Evolutionary conservation across 2,113 vertebrate species (phyloP).

Genomic region (Mustela nigripes): DNA sequence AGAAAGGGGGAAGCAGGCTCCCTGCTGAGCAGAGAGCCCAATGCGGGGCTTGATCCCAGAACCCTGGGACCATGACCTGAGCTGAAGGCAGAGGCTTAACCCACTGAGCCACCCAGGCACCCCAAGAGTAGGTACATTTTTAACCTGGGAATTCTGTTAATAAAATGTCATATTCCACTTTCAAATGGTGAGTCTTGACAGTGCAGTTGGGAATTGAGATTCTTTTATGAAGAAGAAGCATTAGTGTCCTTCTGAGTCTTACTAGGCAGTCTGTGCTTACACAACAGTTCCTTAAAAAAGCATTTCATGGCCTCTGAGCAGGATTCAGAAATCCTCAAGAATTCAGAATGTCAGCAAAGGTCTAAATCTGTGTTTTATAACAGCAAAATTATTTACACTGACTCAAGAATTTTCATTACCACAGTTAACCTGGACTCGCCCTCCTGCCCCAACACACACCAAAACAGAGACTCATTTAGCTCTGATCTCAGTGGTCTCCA

Average conservation of each 20-base stretch:
- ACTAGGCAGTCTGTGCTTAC: not conserved
- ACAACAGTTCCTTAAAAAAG: conserved; percentile 31
- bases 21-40: too few relatives aligned
- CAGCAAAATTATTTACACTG: conserved; percentile 71
- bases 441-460: not conserved
- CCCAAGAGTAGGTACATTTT: not conserved
- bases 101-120: too few relatives aligned
- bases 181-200: not conserved
- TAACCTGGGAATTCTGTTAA: not conserved
- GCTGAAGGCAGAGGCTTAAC: too few relatives aligned
- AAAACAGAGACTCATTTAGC: not conserved
- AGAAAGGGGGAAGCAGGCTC: too few relatives aligned
- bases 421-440: conserved; percentile 18
- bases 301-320: conserved; percentile 49
- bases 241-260: conserved; percentile 16
- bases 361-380: conserved; percentile 73
- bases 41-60: too few relatives aligned
- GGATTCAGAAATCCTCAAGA: conserved; percentile 74
- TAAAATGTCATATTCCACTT: not conserved
- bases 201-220: not conserved
- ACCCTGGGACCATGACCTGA: too few relatives aligned
- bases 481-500: not conserved
- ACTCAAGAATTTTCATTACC: conserved; percentile 71
- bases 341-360: conserved; percentile 77
- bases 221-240: conserved; percentile 29